Base-by-base conservation (phyloP, 2,888 invertebrate genomes). In the Hypercompe scribonia region DNA sequence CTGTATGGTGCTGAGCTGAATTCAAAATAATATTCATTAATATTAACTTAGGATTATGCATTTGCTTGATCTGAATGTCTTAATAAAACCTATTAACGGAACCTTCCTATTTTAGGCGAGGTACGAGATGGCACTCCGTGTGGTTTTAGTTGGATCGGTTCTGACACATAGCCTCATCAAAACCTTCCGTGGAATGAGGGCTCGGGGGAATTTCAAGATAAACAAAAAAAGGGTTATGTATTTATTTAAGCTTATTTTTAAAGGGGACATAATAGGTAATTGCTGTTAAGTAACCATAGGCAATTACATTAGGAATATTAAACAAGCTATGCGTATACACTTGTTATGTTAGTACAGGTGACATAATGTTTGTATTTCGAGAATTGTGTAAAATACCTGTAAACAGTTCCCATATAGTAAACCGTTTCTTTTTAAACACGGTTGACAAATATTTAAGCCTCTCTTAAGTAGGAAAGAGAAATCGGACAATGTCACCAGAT, bases 401-500 rank as follows among this genome's bases (percentile, higher is more conserved):
- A 54, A 54, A n/a, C 50, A 54, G n/a, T n/a, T 21, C 21, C 21
- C 50, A 7, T n/a, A n/a, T 10, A 54, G 24, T 54, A 18, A 31
- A 31, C 31, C 31, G 31, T 31, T 31, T 31, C 13, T 61, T 61
- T 10, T 61, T 31, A 61, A 61, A 61, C 18, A 18, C 18, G 58
- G 28, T 61, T 61, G 8, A 61, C 61, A 61, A 61, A 61, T 61
- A 61, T 61, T 61, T 31, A 61, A 61, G 61, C 31, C 61, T 28
- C 18, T 61, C 31, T 31, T 31, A 58, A 58, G 61, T 28, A 61
- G 15, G 61, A 31, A 61, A 31, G 61, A 61, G 31, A 31, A 58
- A 61, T 18, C 18, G 7, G 61, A 61, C 31, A 61, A 61, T 8
- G 18, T 31, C 18, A 5, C 31, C 0, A 61, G 18, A 61, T 61